Evolutionary conservation across 2,888 invertebrate genomes (phyloP).

Genomic region (Mimas tiliae): DNA sequence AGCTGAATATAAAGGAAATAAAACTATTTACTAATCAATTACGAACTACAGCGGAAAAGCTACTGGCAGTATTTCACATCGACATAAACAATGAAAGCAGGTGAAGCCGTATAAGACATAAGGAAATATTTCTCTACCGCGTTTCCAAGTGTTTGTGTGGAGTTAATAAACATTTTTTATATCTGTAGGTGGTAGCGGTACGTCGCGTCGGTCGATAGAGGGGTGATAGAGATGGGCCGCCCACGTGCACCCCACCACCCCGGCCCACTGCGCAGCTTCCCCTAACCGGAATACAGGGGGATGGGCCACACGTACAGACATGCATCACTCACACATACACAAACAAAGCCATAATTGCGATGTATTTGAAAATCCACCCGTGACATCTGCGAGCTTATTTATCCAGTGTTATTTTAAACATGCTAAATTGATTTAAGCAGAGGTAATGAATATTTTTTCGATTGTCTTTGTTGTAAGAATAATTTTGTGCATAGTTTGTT

Average conservation of each 20-base stretch:
- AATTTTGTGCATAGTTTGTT: too few relatives aligned
- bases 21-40: too few relatives aligned
- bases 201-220: conserved; percentile 70
- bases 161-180: conserved; percentile 47
- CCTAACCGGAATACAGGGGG: conserved; percentile 70
- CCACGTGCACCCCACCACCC: conserved; percentile 47
- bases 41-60: too few relatives aligned
- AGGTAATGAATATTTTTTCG: too few relatives aligned
- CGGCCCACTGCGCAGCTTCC: conserved; percentile 61
- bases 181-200: conserved; percentile 56
- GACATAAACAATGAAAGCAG: not conserved
- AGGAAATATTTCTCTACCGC: conserved; percentile 6
- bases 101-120: not conserved
- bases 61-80: too few relatives aligned
- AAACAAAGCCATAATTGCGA: not conserved
- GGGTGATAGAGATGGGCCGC: conserved; percentile 60
- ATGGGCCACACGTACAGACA: conserved; percentile 36
- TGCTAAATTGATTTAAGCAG: not conserved
- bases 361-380: not conserved
- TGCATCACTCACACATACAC: conserved; percentile 18
- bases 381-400: not conserved
- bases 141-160: conserved; percentile 16
- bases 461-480: not conserved
- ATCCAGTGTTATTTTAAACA: conserved; percentile 11
- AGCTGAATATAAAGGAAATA: too few relatives aligned